Conservation (phyloP, 2,888 invertebrate genomes). For the Metellina segmentata region DNA sequence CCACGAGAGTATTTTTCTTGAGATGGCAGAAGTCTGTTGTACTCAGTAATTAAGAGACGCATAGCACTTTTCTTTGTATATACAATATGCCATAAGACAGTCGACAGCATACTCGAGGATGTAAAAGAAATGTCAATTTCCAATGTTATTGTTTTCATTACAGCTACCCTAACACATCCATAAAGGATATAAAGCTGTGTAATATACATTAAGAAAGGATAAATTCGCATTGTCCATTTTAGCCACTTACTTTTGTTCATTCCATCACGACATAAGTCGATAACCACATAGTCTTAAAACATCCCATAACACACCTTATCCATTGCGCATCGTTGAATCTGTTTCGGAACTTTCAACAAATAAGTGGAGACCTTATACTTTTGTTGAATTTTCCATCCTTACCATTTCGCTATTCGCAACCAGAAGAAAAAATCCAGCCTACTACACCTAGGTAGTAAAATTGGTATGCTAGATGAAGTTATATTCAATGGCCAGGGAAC, state of each 20-base stretch:
- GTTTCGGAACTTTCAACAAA: no score
- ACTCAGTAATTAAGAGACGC: neutral
- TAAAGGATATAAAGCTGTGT: neutral
- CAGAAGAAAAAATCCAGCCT: no score
- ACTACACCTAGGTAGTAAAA: no score
- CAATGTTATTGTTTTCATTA: no score
- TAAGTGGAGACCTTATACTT: no score
- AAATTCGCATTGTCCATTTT: neutral
- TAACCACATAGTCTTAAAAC: neutral
- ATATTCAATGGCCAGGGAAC: no score
- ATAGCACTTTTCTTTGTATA: neutral
- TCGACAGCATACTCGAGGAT: neutral
- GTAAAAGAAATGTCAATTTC: neutral
- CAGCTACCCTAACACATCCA: no score
- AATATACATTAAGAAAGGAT: neutral
- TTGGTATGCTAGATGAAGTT: no score
- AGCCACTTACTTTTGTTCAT: neutral
- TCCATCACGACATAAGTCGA: neutral
- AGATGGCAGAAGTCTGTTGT: neutral
- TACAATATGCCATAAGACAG: conserved; percentile 2
- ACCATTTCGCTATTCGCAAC: no score
- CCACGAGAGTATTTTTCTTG: neutral
- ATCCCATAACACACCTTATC: neutral
- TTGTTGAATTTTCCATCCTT: no score
- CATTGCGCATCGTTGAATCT: neutral